Evolutionary conservation across 2,797 vertebrate species (phyloP).

Genomic region (Cossypha heuglini): DNA sequence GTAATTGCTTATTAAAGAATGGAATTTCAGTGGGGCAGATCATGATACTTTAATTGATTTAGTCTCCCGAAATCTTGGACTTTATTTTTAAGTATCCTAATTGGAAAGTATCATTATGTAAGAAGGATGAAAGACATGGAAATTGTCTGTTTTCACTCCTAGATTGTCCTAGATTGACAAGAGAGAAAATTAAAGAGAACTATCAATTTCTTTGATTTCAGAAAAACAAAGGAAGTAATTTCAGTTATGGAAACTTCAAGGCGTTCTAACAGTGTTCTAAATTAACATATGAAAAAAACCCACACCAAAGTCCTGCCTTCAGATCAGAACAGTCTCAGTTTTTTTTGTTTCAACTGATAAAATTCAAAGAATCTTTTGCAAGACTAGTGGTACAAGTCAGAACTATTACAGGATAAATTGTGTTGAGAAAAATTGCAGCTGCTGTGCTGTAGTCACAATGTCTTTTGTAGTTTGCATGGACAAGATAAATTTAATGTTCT

Average conservation of each 20-base stretch:
- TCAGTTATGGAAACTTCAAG: background rate
- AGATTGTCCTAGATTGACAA: background rate
- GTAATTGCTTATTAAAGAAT: background rate
- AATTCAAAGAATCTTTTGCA: background rate
- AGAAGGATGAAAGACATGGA: background rate
- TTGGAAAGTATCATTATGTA: background rate
- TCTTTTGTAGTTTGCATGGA: background rate
- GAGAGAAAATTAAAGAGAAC: background rate
- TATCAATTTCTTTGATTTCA: background rate
- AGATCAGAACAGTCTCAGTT: background rate
- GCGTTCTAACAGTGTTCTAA: background rate
- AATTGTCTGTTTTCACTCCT: background rate
- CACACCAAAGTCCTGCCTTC: background rate
- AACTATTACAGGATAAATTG: background rate
- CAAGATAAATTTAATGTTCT: background rate
- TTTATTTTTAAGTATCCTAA: background rate
- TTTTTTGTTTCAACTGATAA: background rate
- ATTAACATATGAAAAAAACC: accelerated
- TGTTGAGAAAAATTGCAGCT: background rate
- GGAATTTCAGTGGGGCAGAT: background rate
- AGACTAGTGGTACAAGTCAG: background rate
- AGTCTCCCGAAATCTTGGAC: background rate
- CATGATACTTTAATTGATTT: background rate
- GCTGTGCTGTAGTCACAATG: background rate
- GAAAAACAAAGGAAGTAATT: background rate